Base-by-base conservation (phyloP, 1,140 invertebrate genomes). In the Cepaea nemoralis region DNA sequence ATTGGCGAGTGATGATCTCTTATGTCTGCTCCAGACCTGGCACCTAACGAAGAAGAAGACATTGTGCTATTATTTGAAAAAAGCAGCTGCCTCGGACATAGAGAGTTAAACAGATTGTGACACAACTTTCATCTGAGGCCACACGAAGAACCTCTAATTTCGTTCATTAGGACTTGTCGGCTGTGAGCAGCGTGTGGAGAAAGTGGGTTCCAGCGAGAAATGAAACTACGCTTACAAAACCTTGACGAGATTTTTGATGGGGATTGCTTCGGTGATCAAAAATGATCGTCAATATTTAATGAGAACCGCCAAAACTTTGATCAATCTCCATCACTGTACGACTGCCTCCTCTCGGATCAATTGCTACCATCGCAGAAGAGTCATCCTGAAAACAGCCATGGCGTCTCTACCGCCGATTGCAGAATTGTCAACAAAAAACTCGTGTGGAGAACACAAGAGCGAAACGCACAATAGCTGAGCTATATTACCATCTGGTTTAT, bases 261-360 rank as follows among this genome's bases (percentile, higher is more conserved):
- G n/a, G 3, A 55, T 5, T 55, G 50, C 50, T 42, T 40, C 37
- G 22, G 35, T 73, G 70, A 42, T 69, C 8, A 31, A 3, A 5
- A 69, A 39, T 14, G 27, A 35, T 69, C 70, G 39, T 73, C 70
- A 73, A 73, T 73, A 73, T 73, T 73, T 73, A 73, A 73, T 73
- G 70, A 42, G 39, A 42, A 27, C 37, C 24, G 37, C 70, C 10
- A 73, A 16, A 73, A 42, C 70, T 40, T 40, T 73, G 70, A 73
- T 73, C 37, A 73, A 73, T 12, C 14, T 14, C 37, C 70, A 22
- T 2, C 39, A n/a, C n/a, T 45, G 42, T 6, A 55, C n/a, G 19
- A 24, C n/a, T 14, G 50, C 50, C 50, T 14, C 19, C 50, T 55
- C 50, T 55, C 50, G 2, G 8, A 55, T 55, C 50, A 55, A 55